These are phyloP conservation scores for Ametastegia equiseti DNA, from an alignment of 2,888 invertebrate genomes.

Conservation along the genomic window DNA sequence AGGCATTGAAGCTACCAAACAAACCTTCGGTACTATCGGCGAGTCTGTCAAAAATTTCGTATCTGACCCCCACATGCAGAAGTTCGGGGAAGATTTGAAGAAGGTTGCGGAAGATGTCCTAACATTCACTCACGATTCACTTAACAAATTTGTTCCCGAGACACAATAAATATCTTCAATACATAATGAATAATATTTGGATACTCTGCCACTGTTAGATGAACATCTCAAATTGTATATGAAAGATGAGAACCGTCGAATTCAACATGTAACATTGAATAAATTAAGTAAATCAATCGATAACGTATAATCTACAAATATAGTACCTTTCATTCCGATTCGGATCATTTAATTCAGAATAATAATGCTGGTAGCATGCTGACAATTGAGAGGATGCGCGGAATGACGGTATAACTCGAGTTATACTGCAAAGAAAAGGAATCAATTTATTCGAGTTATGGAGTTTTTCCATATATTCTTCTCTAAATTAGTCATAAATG, in stretches of 20 bases:
- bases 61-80: too few species aligned
- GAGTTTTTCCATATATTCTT: too few species aligned
- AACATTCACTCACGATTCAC: constrained; percentile 57
- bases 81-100: constrained; percentile 50
- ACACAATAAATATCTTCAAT: constrained; percentile 29
- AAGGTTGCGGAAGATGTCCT: constrained; percentile 57
- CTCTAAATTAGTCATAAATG: too few species aligned
- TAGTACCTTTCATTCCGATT: neutral
- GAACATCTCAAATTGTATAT: constrained; percentile 11
- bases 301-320: neutral
- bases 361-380: too few species aligned
- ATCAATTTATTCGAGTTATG: too few species aligned
- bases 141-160: constrained; percentile 58
- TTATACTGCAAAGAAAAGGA: too few species aligned
- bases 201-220: neutral
- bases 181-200: neutral
- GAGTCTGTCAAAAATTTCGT: too few species aligned
- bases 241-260: neutral
- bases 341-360: neutral
- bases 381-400: too few species aligned
- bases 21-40: too few species aligned
- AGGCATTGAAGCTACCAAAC: too few species aligned
- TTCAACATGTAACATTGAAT: neutral
- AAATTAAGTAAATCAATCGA: constrained; percentile 12
- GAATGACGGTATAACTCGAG: too few species aligned